phyloP scores from a whole-genome alignment of 2,888 invertebrate genomes.

The Chalcosyrphus nemorum region DNA sequence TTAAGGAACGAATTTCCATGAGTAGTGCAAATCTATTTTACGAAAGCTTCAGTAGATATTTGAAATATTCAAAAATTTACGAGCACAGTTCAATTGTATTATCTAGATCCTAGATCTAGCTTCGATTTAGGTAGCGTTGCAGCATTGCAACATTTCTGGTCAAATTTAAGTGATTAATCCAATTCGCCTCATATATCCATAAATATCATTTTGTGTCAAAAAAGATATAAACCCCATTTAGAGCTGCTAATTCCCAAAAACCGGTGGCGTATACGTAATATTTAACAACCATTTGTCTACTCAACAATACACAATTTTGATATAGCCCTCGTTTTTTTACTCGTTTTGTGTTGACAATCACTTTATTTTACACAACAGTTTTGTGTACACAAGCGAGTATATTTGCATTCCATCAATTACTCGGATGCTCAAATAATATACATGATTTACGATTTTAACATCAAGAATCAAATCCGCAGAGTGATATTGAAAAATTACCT shows the following conservation, averaged over 20 bases:
- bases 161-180: too few relatives aligned
- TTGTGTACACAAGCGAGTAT: neutral
- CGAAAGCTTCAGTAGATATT: too few relatives aligned
- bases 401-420: slow-evolving; percentile 8
- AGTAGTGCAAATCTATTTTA: too few relatives aligned
- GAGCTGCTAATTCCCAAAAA: neutral
- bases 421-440: neutral
- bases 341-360: slow-evolving; percentile 13
- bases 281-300: neutral
- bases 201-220: too few relatives aligned
- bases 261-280: slow-evolving; percentile 15
- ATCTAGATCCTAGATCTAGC: too few relatives aligned
- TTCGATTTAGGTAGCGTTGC: too few relatives aligned
- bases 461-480: neutral
- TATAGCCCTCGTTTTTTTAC: neutral
- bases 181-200: too few relatives aligned
- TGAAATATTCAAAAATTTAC: too few relatives aligned
- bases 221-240: neutral
- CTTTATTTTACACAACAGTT: neutral
- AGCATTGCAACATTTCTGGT: too few relatives aligned
- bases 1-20: too few relatives aligned
- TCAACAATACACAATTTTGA: neutral
- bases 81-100: too few relatives aligned
- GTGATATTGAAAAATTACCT: slow-evolving; percentile 49
- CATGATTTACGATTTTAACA: neutral